A percentile compares a stretch with the other conserved stretches of the same genome.
These are phyloP conservation scores for Globodera rostochiensis DNA, from an alignment of 1,140 invertebrate species.

Conservation along the genomic window DNA sequence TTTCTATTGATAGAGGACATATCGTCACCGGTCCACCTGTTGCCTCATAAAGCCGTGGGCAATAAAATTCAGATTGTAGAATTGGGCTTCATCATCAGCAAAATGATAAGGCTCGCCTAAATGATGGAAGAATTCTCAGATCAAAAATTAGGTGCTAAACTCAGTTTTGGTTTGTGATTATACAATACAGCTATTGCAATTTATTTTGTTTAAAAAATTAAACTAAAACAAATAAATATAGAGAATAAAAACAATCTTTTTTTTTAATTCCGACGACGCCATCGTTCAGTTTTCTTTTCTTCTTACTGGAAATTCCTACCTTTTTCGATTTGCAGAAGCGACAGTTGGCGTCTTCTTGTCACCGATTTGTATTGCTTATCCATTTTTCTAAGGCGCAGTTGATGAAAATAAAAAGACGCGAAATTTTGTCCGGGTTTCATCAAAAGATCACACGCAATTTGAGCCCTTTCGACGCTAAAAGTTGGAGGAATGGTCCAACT, in stretches of 20 bases:
- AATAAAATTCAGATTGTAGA: slow-evolving; percentile 54
- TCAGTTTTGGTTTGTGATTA: too few relatives aligned
- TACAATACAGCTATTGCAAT: too few relatives aligned
- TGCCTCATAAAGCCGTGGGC: slow-evolving; percentile 51
- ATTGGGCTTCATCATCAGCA: slow-evolving; percentile 47
- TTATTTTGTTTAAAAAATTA: too few relatives aligned
- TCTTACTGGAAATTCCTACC: background rate
- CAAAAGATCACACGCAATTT: slow-evolving; percentile 37
- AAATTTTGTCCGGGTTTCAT: slow-evolving; percentile 44
- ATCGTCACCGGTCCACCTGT: slow-evolving; percentile 35
- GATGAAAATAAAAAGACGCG: slow-evolving; percentile 56
- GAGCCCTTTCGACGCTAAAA: slow-evolving; percentile 38
- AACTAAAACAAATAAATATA: too few relatives aligned
- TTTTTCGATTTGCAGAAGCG: slow-evolving; percentile 33
- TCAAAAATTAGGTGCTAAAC: background rate
- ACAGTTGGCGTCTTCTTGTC: slow-evolving; percentile 30
- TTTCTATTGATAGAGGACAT: background rate
- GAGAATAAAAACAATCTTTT: background rate
- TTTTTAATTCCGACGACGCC: background rate
- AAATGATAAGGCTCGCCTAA: slow-evolving; percentile 50
- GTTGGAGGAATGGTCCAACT: slow-evolving; percentile 49
- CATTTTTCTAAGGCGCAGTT: slow-evolving; percentile 30
- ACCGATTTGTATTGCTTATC: slow-evolving; percentile 34
- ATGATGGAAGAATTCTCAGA: background rate
- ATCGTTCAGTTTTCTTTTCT: background rate